Conservation (phyloP, 2,113 vertebrate genomes). For the Megaceryle maxima region DNA sequence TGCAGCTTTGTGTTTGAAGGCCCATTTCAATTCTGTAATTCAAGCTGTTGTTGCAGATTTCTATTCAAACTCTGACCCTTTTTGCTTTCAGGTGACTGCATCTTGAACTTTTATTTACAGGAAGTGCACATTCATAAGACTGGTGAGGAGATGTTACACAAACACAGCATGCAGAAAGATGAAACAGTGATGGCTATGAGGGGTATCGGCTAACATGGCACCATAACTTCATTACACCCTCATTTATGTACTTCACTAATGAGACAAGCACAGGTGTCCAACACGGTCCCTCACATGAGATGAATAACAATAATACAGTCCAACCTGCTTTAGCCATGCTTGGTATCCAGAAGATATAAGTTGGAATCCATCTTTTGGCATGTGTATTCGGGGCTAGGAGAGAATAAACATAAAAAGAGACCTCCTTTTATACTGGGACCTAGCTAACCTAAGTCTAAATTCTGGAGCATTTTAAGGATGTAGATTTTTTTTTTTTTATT, state of each 20-base stretch:
- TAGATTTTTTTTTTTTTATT: neutral
- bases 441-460: slow-evolving; percentile 65
- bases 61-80: slow-evolving; percentile 41
- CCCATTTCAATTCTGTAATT: slow-evolving; percentile 67
- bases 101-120: slow-evolving; percentile 65
- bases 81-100: slow-evolving; percentile 50
- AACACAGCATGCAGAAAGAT: slow-evolving; percentile 68
- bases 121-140: slow-evolving; percentile 51
- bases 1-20: slow-evolving; percentile 55
- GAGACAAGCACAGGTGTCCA: slow-evolving; percentile 71
- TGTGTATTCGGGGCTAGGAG: slow-evolving; percentile 76
- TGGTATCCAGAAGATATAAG: slow-evolving; percentile 76
- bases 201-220: slow-evolving; percentile 63
- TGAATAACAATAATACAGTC: slow-evolving; percentile 74
- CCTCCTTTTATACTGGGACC: slow-evolving; percentile 72
- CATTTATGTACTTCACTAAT: slow-evolving; percentile 69
- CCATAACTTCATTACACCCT: slow-evolving; percentile 52
- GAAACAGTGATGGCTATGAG: slow-evolving; percentile 60
- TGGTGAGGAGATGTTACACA: slow-evolving; percentile 57
- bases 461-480: slow-evolving; percentile 41
- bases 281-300: slow-evolving; percentile 67
- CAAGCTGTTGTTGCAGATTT: slow-evolving; percentile 45
- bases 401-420: slow-evolving; percentile 75
- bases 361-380: slow-evolving; percentile 76
- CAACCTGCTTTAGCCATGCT: slow-evolving; percentile 78